Conservation (phyloP, 2,888 invertebrate species). For the Ormyrus pomaceus region DNA sequence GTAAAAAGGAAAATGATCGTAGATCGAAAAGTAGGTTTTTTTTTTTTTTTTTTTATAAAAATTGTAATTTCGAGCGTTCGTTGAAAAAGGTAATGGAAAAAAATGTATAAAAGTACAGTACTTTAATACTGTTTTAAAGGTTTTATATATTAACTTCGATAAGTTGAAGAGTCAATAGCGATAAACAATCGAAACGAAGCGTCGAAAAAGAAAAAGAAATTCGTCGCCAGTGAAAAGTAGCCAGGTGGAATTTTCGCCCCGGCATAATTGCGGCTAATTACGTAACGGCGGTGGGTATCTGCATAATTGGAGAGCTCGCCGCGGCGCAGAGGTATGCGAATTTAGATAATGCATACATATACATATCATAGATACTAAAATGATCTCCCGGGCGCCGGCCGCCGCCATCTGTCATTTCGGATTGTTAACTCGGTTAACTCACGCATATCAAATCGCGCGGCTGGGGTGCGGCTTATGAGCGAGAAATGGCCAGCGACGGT, state of each 20-base stretch:
- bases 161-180: too few relatives aligned
- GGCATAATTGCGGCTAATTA: background rate
- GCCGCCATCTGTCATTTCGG: slow-evolving; percentile 73
- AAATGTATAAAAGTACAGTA: too few relatives aligned
- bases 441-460: slow-evolving; percentile 73
- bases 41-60: background rate
- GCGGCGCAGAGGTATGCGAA: slow-evolving; percentile 22
- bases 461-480: slow-evolving; percentile 59
- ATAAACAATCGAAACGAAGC: too few relatives aligned
- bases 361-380: slow-evolving; percentile 58
- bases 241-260: too few relatives aligned
- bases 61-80: background rate
- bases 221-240: too few relatives aligned
- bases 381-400: slow-evolving; percentile 58
- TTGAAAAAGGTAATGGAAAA: too few relatives aligned
- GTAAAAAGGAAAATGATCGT: too few relatives aligned
- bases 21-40: background rate
- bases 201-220: too few relatives aligned
- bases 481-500: slow-evolving; percentile 67
- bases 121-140: too few relatives aligned
- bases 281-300: slow-evolving; percentile 8
- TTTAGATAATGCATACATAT: slow-evolving; percentile 54
- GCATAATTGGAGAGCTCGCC: slow-evolving; percentile 20
- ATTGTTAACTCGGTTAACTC: slow-evolving; percentile 73
- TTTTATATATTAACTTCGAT: too few relatives aligned